Evolutionary conservation across 2,113 vertebrate species (phyloP).

Genomic region (Upupa epops): DNA sequence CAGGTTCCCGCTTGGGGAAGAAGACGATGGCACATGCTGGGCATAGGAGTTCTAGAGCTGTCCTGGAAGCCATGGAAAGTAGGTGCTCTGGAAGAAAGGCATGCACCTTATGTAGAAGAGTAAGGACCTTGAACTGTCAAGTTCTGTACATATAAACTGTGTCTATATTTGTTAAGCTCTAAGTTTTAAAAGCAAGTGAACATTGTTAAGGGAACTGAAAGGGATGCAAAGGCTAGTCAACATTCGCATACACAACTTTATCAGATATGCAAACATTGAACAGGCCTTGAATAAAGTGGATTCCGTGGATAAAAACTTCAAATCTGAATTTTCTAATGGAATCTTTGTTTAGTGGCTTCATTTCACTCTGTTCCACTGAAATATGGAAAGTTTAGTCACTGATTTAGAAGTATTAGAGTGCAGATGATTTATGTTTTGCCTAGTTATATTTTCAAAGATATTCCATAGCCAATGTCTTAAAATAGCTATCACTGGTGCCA

Average conservation of each 20-base stretch:
- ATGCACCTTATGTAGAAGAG: neutral
- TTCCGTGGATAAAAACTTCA: neutral
- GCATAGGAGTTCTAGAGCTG: neutral
- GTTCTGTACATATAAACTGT: neutral
- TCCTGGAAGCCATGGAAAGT: neutral
- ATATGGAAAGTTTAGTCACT: neutral
- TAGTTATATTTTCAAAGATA: constrained; percentile 43
- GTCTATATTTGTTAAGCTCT: neutral
- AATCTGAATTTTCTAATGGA: neutral
- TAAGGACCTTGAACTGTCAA: neutral
- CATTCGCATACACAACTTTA: neutral
- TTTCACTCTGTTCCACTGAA: neutral
- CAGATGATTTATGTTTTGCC: constrained; percentile 17
- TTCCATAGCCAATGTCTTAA: neutral
- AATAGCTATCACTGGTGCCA: constrained; percentile 36
- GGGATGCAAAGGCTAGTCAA: neutral
- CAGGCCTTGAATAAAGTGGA: neutral
- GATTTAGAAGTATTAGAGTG: neutral
- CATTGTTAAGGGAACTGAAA: neutral
- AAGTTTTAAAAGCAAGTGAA: neutral
- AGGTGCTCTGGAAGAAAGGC: neutral
- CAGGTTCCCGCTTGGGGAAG: neutral
- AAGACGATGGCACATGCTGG: neutral
- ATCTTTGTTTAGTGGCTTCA: neutral
- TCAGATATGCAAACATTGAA: neutral